Conservation (phyloP, 2,113 vertebrate genomes). For the Anolis carolinensis region DNA sequence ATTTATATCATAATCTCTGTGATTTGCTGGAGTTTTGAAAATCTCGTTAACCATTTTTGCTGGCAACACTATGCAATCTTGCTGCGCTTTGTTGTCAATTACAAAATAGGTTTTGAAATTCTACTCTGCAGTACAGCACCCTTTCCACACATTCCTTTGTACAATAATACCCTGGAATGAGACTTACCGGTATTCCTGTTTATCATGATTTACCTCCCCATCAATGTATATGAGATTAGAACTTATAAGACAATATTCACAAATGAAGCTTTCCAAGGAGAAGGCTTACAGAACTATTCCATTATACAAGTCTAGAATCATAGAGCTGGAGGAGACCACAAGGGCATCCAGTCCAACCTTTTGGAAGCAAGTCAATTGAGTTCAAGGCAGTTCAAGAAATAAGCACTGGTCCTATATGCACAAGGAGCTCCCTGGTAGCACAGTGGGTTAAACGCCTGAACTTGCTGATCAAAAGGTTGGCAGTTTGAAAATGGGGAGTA, state of each 20-base stretch:
- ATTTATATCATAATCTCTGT: neutral
- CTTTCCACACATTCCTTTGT: neutral
- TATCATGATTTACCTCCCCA: neutral
- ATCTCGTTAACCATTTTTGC: slow-evolving; percentile 30
- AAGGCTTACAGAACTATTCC: neutral
- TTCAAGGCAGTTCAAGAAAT: neutral
- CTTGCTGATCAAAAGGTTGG: no score
- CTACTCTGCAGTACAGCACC: slow-evolving; percentile 40
- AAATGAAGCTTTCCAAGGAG: neutral
- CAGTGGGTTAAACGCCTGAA: no score
- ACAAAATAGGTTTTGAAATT: slow-evolving; percentile 25
- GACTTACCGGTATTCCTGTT: neutral
- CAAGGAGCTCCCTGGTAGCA: no score
- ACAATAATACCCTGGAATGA: neutral
- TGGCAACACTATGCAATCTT: slow-evolving; percentile 60
- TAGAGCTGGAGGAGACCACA: no score
- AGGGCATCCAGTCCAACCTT: no score
- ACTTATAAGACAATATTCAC: neutral
- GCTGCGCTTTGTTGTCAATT: slow-evolving; percentile 25
- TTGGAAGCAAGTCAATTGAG: neutral
- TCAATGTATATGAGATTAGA: no score
- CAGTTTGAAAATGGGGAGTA: no score
- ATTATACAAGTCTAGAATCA: neutral
- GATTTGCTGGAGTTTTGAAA: slow-evolving; percentile 21
- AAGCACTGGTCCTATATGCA: neutral